phyloP scores from a whole-genome alignment of 2,113 vertebrate genomes.

The Tragelaphus scriptus region DNA sequence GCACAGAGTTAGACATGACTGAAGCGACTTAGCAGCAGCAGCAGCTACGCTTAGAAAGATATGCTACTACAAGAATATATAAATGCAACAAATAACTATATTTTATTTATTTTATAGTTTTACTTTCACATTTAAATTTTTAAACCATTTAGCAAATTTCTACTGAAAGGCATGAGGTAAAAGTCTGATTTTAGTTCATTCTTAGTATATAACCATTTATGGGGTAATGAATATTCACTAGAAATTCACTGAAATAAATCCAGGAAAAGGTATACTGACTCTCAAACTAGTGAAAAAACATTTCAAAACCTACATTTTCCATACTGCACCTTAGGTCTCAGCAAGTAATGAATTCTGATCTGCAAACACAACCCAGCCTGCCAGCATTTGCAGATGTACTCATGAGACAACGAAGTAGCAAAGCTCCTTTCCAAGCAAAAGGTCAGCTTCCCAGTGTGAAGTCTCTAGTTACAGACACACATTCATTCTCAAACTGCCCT shows the following conservation, averaged over 20 bases:
- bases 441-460: constrained; percentile 65
- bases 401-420: constrained; percentile 57
- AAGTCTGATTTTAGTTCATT: constrained; percentile 22
- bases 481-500: constrained; percentile 44
- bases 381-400: constrained; percentile 51
- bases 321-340: constrained; percentile 27
- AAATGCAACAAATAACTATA: not conserved
- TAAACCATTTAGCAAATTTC: constrained; percentile 6
- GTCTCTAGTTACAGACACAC: constrained; percentile 42
- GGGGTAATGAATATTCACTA: constrained; percentile 12
- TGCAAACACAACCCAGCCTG: constrained; percentile 60
- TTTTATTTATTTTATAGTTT: constrained; percentile 29
- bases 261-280: constrained; percentile 1
- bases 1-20: not conserved
- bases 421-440: constrained; percentile 66
- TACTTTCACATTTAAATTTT: constrained; percentile 34
- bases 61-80: not conserved
- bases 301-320: constrained; percentile 40
- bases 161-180: not conserved
- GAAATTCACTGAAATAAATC: constrained; percentile 17
- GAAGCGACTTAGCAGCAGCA: not conserved
- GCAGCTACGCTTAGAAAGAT: not conserved
- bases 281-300: constrained; percentile 32
- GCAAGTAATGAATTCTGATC: constrained; percentile 57
- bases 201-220: not conserved